Percentiles rank a stretch among this genome's conserved stretches.
phyloP scores from a whole-genome alignment of 2,797 vertebrate species.

The Acipenser oxyrinchus region DNA sequence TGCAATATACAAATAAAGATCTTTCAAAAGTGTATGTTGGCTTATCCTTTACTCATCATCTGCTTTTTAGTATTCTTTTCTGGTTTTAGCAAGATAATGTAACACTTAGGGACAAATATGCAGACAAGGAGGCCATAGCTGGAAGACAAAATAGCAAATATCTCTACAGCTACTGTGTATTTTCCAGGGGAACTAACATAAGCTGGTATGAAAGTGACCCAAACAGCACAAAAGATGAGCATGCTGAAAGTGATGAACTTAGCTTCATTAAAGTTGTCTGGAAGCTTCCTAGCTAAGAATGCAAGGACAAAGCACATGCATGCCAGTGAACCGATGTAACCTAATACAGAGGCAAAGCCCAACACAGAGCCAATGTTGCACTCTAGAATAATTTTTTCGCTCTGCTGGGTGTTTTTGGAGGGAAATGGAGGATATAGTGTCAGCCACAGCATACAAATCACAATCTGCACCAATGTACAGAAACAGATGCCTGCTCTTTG shows the following conservation, averaged over 20 bases:
- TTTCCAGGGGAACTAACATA: no score
- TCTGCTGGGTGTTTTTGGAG: background rate
- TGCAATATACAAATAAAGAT: no score
- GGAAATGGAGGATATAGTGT: background rate
- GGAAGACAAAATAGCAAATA: no score
- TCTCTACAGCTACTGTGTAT: no score
- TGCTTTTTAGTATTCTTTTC: conserved; percentile 17
- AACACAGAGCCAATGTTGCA: background rate
- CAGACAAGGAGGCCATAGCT: no score
- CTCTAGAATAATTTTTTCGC: background rate
- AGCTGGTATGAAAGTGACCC: no score
- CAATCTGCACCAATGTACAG: conserved; percentile 58
- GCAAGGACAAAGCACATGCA: background rate
- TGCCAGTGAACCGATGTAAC: background rate
- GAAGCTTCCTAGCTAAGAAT: background rate
- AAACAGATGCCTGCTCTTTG: conserved; percentile 53
- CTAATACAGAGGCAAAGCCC: background rate
- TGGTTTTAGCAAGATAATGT: conserved; percentile 41
- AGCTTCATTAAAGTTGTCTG: no score
- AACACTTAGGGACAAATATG: no score
- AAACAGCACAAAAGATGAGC: no score
- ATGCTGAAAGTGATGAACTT: no score
- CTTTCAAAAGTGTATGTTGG: no score
- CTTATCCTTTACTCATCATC: conserved; percentile 15
- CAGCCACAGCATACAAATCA: conserved; percentile 44